Conservation (phyloP, 2,888 invertebrate genomes). For the Melieria omissa region DNA sequence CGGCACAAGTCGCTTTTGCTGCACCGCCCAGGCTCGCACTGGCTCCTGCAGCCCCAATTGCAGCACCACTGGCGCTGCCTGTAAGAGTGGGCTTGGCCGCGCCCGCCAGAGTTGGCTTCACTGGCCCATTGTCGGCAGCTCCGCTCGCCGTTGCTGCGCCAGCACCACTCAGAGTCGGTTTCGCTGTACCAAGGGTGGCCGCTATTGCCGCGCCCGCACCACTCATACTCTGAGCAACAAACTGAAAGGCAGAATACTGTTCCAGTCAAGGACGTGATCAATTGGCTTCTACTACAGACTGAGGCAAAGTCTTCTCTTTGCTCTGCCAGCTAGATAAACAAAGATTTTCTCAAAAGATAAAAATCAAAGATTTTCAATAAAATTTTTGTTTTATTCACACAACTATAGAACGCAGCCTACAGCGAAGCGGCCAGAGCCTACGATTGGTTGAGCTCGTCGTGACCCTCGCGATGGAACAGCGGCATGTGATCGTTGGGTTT, state of each 20-base stretch:
- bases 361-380: background rate
- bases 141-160: slow-evolving; percentile 47
- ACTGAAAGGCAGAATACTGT: slow-evolving; percentile 39
- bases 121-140: slow-evolving; percentile 31
- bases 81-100: slow-evolving; percentile 21
- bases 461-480: slow-evolving; percentile 56
- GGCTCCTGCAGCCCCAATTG: slow-evolving; percentile 33
- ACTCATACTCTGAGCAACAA: slow-evolving; percentile 38
- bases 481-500: slow-evolving; percentile 55
- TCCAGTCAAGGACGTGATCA: slow-evolving; percentile 35
- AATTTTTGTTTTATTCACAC: background rate
- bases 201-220: slow-evolving; percentile 41
- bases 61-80: slow-evolving; percentile 33
- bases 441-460: slow-evolving; percentile 32
- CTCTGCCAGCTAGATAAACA: background rate
- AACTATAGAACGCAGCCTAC: background rate
- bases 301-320: slow-evolving; percentile 2
- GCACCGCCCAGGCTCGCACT: slow-evolving; percentile 22
- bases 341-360: background rate
- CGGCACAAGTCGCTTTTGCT: slow-evolving; percentile 34
- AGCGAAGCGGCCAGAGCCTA: slow-evolving; percentile 4
- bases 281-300: slow-evolving; percentile 18
- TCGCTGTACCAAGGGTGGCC: slow-evolving; percentile 25
- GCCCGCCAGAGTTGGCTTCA: slow-evolving; percentile 20
- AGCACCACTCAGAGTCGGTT: slow-evolving; percentile 22